Conservation (phyloP, 2,888 invertebrate genomes). For the Magallana nippona region DNA sequence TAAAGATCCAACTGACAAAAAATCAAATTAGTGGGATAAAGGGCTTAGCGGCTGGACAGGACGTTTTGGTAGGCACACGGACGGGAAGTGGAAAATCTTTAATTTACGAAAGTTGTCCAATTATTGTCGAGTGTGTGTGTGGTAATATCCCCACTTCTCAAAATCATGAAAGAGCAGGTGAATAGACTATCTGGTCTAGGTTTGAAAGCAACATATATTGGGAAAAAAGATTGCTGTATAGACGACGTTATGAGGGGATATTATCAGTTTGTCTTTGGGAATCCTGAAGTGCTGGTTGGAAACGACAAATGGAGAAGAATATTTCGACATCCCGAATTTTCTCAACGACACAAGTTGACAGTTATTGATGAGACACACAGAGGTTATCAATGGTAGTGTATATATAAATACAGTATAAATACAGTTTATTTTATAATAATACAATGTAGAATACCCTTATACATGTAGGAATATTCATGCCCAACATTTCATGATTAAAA, state of each 20-base stretch:
- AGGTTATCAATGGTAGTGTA: background rate
- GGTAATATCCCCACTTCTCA: background rate
- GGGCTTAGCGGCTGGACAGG: background rate
- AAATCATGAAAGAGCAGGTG: background rate
- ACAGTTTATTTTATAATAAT: background rate
- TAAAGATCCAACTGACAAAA: background rate
- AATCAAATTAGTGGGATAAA: background rate
- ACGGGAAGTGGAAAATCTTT: background rate
- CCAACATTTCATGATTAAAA: too few species aligned
- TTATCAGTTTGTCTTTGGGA: constrained; percentile 6
- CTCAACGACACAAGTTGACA: background rate
- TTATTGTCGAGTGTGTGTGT: background rate
- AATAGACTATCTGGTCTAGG: background rate
- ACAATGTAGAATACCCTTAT: background rate
- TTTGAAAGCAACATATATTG: constrained; percentile 9
- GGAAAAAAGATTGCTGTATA: background rate
- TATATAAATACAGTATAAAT: background rate
- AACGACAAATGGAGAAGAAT: constrained; percentile 2
- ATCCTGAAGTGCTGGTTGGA: constrained; percentile 3
- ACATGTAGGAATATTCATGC: too few species aligned
- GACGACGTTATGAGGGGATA: background rate
- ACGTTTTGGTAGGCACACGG: background rate
- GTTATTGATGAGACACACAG: background rate
- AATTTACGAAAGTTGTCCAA: background rate
- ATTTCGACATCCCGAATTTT: background rate